Conservation (phyloP, 2,113 vertebrate species). For the Rhodinocichla rosea region DNA sequence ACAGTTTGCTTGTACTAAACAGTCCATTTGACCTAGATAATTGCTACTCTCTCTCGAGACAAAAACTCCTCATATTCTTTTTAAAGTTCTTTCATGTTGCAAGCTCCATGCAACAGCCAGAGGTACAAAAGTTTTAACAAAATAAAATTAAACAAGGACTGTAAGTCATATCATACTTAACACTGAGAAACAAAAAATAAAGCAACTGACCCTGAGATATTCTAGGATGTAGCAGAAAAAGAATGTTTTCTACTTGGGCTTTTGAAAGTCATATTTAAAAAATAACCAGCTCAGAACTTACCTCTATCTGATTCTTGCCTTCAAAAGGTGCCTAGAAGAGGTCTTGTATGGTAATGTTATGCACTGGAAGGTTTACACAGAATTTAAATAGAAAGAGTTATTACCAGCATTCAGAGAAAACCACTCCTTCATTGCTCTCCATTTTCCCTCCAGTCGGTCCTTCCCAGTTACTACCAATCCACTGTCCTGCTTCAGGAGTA, state of each 20-base stretch:
- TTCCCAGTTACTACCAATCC: not conserved
- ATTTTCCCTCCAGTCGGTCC: not conserved
- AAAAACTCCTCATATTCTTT: not conserved
- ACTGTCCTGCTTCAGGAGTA: conserved; percentile 11
- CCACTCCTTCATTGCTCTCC: not conserved
- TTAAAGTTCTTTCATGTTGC: not conserved
- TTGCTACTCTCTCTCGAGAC: not conserved
- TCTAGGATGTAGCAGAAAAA: not conserved
- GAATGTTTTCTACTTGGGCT: not conserved
- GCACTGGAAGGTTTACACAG: not conserved
- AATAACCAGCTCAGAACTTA: conserved; percentile 14
- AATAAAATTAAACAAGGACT: not conserved
- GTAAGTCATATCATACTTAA: not conserved
- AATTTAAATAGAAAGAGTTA: not conserved
- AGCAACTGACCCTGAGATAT: not conserved
- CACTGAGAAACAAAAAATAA: not conserved
- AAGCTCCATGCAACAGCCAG: not conserved
- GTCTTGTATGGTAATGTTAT: not conserved
- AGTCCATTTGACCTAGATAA: conserved; percentile 20
- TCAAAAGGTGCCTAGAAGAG: conserved; percentile 18
- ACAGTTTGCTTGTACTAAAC: not conserved
- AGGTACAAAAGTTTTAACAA: not conserved
- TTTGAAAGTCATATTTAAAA: not conserved
- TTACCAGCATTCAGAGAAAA: not conserved
- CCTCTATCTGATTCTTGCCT: not conserved